Evolutionary conservation across 2,888 invertebrate species (phyloP).

Genomic region (Abrostola tripartita): DNA sequence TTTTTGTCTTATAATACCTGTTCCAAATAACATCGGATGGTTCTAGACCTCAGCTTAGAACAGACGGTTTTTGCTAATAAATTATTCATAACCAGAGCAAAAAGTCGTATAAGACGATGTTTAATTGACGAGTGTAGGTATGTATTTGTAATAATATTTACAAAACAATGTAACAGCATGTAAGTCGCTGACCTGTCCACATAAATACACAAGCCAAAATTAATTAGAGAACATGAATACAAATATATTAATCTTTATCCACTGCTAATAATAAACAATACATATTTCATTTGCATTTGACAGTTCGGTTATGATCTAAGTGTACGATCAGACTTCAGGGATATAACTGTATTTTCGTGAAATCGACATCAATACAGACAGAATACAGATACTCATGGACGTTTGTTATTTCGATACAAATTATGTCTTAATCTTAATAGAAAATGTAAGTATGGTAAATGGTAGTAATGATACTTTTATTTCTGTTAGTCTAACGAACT

Average conservation of each 20-base stretch:
- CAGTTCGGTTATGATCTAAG: too few relatives aligned
- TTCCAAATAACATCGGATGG: constrained; percentile 10
- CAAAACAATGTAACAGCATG: background rate
- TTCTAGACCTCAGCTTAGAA: constrained; percentile 12
- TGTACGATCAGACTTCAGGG: too few relatives aligned
- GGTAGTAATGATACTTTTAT: too few relatives aligned
- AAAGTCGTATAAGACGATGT: background rate
- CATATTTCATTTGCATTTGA: too few relatives aligned
- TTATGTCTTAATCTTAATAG: too few relatives aligned
- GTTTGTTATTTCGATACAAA: too few relatives aligned
- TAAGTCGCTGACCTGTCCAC: constrained; percentile 30
- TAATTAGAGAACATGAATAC: constrained; percentile 8
- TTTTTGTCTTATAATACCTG: background rate
- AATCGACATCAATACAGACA: too few relatives aligned
- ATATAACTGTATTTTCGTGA: too few relatives aligned
- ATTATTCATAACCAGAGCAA: constrained; percentile 12
- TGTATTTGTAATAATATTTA: background rate
- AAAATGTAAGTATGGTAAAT: too few relatives aligned
- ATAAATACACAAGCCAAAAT: constrained; percentile 8
- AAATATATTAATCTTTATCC: background rate
- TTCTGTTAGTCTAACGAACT: too few relatives aligned
- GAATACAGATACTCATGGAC: too few relatives aligned
- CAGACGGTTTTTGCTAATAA: constrained; percentile 6
- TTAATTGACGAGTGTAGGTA: background rate
- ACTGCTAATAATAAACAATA: constrained; percentile 4